phyloP scores from a whole-genome alignment of 2,888 invertebrate species.

The Hofmannophila pseudospretella region DNA sequence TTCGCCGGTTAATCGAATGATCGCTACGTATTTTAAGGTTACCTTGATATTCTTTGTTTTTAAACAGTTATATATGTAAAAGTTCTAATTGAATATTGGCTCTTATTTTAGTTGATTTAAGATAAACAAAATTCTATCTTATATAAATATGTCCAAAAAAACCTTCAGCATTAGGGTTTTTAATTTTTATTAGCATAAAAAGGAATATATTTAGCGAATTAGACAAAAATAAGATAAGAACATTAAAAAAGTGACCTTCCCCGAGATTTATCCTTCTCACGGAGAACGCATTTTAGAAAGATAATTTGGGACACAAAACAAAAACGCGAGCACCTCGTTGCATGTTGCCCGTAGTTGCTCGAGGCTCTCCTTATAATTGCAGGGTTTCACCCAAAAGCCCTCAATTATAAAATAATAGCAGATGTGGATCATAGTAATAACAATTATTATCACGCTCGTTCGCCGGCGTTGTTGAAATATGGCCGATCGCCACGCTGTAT shows the following conservation, averaged over 20 bases:
- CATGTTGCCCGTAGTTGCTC: constrained; percentile 62
- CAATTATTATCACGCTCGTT: constrained; percentile 77
- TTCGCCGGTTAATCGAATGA: constrained; percentile 46
- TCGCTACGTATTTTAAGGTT: too few species aligned
- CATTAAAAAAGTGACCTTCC: constrained; percentile 1
- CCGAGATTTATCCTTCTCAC: constrained; percentile 10
- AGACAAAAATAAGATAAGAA: too few species aligned
- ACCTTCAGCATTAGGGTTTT: too few species aligned
- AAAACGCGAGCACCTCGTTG: constrained; percentile 69
- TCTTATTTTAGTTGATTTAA: too few species aligned
- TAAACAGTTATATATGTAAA: background rate
- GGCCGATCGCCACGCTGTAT: constrained; percentile 53
- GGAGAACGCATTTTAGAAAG: constrained; percentile 45
- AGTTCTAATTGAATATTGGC: too few species aligned
- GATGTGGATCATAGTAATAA: constrained; percentile 78
- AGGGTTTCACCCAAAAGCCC: constrained; percentile 75
- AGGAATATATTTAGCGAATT: too few species aligned
- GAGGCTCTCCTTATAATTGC: constrained; percentile 75
- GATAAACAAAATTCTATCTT: too few species aligned
- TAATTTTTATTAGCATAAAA: too few species aligned
- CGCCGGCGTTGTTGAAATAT: constrained; percentile 72
- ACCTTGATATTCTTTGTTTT: background rate
- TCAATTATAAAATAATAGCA: constrained; percentile 79
- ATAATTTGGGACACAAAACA: constrained; percentile 62
- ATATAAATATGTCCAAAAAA: too few species aligned